A percentile compares a stretch with the other conserved stretches of the same genome.
These are phyloP conservation scores for Triplophysa siluroides DNA, from an alignment of 2,113 vertebrate species.

Conservation along the genomic window DNA sequence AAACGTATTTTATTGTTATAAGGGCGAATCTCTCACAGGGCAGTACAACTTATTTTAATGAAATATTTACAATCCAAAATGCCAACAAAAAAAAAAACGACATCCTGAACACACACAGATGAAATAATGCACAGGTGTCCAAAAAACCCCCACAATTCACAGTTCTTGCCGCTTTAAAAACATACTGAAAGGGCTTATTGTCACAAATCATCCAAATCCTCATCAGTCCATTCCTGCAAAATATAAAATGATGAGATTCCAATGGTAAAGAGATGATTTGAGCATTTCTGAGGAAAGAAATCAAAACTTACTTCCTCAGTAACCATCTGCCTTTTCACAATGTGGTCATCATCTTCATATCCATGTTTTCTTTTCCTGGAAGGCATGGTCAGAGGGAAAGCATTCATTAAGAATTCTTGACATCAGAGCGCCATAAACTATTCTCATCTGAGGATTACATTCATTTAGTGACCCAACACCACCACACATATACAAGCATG, in stretches of 20 bases:
- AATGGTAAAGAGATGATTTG: conserved; percentile 8
- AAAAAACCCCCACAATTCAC: background rate
- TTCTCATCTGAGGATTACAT: background rate
- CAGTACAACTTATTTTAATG: background rate
- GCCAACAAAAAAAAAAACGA: background rate
- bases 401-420: background rate
- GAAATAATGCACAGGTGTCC: background rate
- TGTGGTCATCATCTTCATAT: conserved; percentile 86
- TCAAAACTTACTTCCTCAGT: conserved; percentile 72
- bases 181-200: background rate
- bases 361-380: conserved; percentile 90
- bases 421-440: background rate
- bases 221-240: conserved; percentile 91
- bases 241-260: conserved; percentile 34
- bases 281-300: background rate
- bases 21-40: conserved; percentile 26
- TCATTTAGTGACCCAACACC: conserved; percentile 8
- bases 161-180: background rate
- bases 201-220: conserved; percentile 73
- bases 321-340: conserved; percentile 82
- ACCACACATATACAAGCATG: conserved; percentile 19
- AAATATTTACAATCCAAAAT: conserved; percentile 39
- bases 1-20: conserved; percentile 65
- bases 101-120: background rate
- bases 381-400: conserved; percentile 31